Conservation (phyloP, 2,113 vertebrate genomes). For the Nymphicus hollandicus region DNA sequence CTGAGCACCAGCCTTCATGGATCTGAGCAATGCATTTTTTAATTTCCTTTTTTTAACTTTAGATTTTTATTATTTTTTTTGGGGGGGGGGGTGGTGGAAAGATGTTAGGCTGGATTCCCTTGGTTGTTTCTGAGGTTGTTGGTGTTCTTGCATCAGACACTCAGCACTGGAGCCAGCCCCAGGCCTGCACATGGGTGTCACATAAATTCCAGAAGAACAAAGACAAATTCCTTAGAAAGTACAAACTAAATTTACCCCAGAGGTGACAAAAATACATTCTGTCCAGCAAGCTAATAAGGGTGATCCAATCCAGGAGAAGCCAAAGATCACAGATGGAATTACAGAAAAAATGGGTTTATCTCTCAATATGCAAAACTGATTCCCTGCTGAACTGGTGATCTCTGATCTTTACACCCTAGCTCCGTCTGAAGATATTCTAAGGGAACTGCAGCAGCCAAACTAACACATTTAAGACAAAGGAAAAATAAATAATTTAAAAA, state of each 20-base stretch:
- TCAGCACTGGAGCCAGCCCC: neutral
- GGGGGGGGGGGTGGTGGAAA: too few relatives aligned
- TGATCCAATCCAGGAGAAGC: neutral
- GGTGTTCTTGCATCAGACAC: neutral
- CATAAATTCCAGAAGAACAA: neutral
- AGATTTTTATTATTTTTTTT: neutral
- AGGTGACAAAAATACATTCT: neutral
- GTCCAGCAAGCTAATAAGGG: neutral
- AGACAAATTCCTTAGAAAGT: neutral
- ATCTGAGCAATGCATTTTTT: neutral
- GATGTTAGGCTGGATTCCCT: neutral
- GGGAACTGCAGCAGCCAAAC: neutral
- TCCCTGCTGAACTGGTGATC: slow-evolving; percentile 29
- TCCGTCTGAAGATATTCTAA: neutral
- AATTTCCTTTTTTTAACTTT: too few relatives aligned
- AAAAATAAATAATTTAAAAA: neutral
- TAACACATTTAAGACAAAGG: neutral
- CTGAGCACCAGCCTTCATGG: neutral
- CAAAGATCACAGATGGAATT: slow-evolving; percentile 34
- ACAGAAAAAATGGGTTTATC: slow-evolving; percentile 23
- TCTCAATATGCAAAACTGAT: slow-evolving; percentile 51
- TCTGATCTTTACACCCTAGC: slow-evolving; percentile 40
- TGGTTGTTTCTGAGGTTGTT: neutral
- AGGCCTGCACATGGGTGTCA: neutral
- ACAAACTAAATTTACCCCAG: neutral